These are phyloP conservation scores for Lycocerus yunnanus DNA, from an alignment of 2,888 invertebrate genomes.

Conservation along the genomic window DNA sequence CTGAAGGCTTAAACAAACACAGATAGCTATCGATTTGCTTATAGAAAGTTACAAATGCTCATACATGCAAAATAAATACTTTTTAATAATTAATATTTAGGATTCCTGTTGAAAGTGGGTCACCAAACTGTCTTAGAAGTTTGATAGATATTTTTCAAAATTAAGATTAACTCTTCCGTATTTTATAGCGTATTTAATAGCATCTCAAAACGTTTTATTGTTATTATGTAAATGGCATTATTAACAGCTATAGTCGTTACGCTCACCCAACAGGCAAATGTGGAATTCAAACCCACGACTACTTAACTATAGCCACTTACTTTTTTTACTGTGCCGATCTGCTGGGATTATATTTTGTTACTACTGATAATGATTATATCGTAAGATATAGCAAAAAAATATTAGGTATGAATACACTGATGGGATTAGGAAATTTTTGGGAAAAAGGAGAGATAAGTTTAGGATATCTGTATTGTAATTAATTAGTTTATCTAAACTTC, in stretches of 20 bases:
- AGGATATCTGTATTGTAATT: too few species aligned
- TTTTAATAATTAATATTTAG: not conserved
- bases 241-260: not conserved
- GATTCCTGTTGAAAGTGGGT: not conserved
- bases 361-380: too few species aligned
- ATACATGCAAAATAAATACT: not conserved
- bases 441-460: too few species aligned
- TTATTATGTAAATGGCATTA: not conserved
- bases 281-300: not conserved
- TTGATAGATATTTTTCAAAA: not conserved
- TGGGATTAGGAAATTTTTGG: too few species aligned
- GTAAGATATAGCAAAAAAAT: too few species aligned
- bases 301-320: too few species aligned
- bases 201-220: not conserved
- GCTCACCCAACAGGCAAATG: not conserved
- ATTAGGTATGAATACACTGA: too few species aligned
- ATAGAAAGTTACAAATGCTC: not conserved
- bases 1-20: not conserved
- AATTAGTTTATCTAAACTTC: too few species aligned
- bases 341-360: too few species aligned
- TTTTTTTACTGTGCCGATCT: too few species aligned
- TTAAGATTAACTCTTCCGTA: not conserved
- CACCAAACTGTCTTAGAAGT: not conserved
- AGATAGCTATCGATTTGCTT: not conserved
- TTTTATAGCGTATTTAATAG: not conserved